Evolutionary conservation across 2,113 vertebrate species (phyloP), one percentile per base, ranked within the genome.

Genomic region (Gobius niger): DNA sequence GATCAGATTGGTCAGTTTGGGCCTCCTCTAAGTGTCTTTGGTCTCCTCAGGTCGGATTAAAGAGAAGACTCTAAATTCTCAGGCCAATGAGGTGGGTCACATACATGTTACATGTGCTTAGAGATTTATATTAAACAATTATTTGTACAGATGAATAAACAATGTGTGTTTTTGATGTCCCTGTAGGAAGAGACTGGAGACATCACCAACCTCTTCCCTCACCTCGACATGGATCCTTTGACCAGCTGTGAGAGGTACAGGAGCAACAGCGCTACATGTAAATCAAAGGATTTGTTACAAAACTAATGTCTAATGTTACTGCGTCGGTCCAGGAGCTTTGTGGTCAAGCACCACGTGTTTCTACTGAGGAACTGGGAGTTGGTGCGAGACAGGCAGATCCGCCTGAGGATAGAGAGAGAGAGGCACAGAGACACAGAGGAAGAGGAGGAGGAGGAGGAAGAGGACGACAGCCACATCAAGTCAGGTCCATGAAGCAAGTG

Each of bases 331-430:
- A 99, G 97, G 90, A 96, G 94, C 72, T 98, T 98, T 71, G 95
- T 98, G 84, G 90, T 98, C 13, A 95, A 95, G 15, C 97, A 95
- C 81, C 93, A 92, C 6, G 94, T 99, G 34, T 99, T 99, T 88
- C 87, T 98, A 73, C 91, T 99, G 19, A 93, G 97, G 74, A 98
- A 98, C 87, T 96, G 95, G 94, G 95, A 98, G 53, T 94, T 95
- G 52, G 95, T 98, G 78, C 90, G 93, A n/a, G 94, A 95, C 63
- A 93, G 95, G 44, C 97, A 98, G 10, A 95, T 96, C 70, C 94
- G 93, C 11, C 94, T 93, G 72, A 85, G 94, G 85, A 95, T 95
- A 81, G 94, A 93, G 4, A 75, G 84, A 50, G 85, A 81, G 73
- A 52, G 78, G 9, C 78, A 85, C 52, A 52, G 75, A 9, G 78